These are phyloP conservation scores for Rhinogobio ventralis DNA, from an alignment of 2,797 vertebrate genomes.

Conservation along the genomic window DNA sequence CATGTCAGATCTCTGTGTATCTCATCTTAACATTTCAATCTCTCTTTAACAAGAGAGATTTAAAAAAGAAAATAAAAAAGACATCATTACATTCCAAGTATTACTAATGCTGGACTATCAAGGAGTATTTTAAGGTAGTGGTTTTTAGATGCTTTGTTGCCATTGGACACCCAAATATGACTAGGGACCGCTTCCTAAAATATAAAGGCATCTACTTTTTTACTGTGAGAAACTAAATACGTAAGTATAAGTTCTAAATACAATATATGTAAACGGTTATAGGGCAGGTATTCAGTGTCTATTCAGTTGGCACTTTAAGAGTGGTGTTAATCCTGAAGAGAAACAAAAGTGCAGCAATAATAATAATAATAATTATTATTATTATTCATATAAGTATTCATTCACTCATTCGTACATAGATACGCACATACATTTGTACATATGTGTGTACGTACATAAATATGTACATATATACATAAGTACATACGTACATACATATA, in stretches of 20 bases:
- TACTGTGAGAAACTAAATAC: background rate
- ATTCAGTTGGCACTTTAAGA: background rate
- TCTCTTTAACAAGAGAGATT: background rate
- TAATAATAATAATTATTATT: too few species aligned
- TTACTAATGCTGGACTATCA: background rate
- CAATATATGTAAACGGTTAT: background rate
- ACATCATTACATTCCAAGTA: background rate
- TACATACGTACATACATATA: too few species aligned
- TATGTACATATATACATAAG: too few species aligned
- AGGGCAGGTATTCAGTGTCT: background rate
- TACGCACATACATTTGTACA: too few species aligned
- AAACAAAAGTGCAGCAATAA: too few species aligned
- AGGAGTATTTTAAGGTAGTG: background rate
- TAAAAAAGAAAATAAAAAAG: background rate
- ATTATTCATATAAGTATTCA: too few species aligned
- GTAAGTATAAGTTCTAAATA: too few species aligned
- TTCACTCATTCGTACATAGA: too few species aligned
- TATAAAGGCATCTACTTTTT: background rate
- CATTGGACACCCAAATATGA: background rate
- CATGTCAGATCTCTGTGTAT: constrained; percentile 16
- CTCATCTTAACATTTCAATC: background rate
- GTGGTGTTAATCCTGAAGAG: too few species aligned
- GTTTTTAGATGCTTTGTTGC: background rate
- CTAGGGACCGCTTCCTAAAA: background rate
- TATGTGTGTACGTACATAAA: too few species aligned